Percentiles rank a stretch among this genome's conserved stretches.
Conservation (phyloP, 2,113 vertebrate species). For the Sapayoa aenigma region DNA sequence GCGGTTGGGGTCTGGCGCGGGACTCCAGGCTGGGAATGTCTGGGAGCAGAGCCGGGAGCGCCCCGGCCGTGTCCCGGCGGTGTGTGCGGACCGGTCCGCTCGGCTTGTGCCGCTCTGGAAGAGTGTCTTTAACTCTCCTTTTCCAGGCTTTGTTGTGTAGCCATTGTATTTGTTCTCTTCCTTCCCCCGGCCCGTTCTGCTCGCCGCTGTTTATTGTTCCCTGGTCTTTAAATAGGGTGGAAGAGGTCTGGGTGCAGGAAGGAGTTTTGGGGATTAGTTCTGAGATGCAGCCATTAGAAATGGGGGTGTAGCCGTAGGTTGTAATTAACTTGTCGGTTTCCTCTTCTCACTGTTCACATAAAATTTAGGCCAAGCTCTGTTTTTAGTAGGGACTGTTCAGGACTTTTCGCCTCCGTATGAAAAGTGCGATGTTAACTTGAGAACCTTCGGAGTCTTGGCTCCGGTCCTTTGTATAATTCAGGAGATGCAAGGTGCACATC, state of each 20-base stretch:
- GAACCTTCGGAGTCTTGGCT: background rate
- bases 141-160: background rate
- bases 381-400: background rate
- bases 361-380: background rate
- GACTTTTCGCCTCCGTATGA: background rate
- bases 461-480: background rate
- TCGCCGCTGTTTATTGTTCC: background rate
- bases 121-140: background rate
- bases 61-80: background rate
- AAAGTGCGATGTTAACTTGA: background rate
- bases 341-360: background rate
- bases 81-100: background rate
- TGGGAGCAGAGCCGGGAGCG: rapidly evolving
- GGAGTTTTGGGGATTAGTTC: background rate
- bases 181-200: background rate
- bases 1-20: background rate
- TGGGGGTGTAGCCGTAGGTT: background rate
- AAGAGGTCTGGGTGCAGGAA: background rate
- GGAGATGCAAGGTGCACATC: background rate
- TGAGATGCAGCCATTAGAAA: background rate
- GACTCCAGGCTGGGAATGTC: background rate
- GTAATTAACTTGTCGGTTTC: background rate
- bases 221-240: background rate
- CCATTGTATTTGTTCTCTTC: background rate
- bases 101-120: background rate